Base-by-base conservation (phyloP, 2,797 vertebrate genomes). In the Rhinichthys osculus region DNA sequence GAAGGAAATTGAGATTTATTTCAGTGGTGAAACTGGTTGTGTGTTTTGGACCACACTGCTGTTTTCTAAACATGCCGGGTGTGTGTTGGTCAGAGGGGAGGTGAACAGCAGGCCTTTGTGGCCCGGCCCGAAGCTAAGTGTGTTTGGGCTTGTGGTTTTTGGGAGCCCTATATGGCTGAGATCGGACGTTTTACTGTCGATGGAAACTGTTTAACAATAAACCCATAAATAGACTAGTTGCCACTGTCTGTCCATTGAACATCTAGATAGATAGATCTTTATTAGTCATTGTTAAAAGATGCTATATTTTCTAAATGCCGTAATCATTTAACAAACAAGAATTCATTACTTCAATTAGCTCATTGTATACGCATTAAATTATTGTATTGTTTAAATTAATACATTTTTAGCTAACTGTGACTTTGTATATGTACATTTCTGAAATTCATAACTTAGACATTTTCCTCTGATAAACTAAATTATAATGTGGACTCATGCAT, bases 1-100 rank as follows among this genome's bases (percentile, higher is more conserved):
- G 88, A 89, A 90, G 93, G 92, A 94, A 94, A 93, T 92, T 90
- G 92, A 93, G 92, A 93, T 94, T 92, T 93, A 92, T 94, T 93
- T 91, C 93, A 90, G 93, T 59, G 92, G 91, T 93, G 91, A 85
- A 86, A 89, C 66, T 64, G 88, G 74, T 89, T 94, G 94, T 95
- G 91, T 92, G 92, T 87, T 92, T 94, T 95, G 94, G 93, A 95
- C 91, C 91, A 74, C 88, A 87, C 85, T 70, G 50, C 86, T 92
- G 87, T 93, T 94, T 93, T 94, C 91, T 93, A 93, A 95, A 94
- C 92, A 93, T 87, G 91, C 78, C 85, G 88, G 92, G 80, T 88
- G 91, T 87, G 85, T 92, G 94, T 92, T 91, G 92, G 93, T 93
- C 92, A 93, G 92, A 84, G 52, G 84, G 44, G 92, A 92, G 92